Conservation (phyloP, 2,797 vertebrate genomes). For the Podarcis lilfordi region DNA sequence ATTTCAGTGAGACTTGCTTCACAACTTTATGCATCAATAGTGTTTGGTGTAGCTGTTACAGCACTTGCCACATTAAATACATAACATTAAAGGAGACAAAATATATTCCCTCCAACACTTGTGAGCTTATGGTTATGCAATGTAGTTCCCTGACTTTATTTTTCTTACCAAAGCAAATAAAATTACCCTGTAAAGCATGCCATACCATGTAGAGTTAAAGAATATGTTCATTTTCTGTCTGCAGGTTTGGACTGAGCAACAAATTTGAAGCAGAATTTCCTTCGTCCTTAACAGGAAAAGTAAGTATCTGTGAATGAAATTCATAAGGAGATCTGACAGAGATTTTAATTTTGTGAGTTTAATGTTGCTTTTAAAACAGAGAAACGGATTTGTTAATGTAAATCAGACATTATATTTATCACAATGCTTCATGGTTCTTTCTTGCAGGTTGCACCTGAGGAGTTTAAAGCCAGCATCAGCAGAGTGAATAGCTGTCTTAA, state of each 20-base stretch:
- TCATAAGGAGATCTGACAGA: neutral
- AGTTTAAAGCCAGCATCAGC: constrained; percentile 97
- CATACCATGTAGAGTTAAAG: neutral
- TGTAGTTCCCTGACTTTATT: neutral
- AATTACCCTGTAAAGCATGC: neutral
- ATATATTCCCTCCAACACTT: neutral
- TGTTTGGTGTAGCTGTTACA: neutral
- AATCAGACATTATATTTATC: neutral
- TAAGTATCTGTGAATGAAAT: constrained; percentile 70
- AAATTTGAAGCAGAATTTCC: constrained; percentile 99
- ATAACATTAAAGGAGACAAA: neutral
- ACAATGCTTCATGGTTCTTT: neutral
- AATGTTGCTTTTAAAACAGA: neutral
- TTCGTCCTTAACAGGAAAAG: constrained; percentile 98
- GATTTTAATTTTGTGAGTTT: neutral
- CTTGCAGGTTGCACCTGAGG: constrained; percentile 95
- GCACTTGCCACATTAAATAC: neutral
- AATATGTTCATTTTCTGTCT: constrained; percentile 50
- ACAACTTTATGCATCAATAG: constrained; percentile 10
- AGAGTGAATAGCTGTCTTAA: constrained; percentile 95
- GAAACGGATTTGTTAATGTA: neutral
- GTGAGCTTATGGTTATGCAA: neutral
- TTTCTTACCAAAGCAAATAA: neutral
- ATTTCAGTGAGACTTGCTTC: neutral
- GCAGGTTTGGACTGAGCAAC: constrained; percentile 98